A percentile compares a stretch with the other conserved stretches of the same genome.
These are phyloP conservation scores for Amblyjoppa fuscipennis DNA, from an alignment of 2,888 invertebrate genomes.

Conservation along the genomic window DNA sequence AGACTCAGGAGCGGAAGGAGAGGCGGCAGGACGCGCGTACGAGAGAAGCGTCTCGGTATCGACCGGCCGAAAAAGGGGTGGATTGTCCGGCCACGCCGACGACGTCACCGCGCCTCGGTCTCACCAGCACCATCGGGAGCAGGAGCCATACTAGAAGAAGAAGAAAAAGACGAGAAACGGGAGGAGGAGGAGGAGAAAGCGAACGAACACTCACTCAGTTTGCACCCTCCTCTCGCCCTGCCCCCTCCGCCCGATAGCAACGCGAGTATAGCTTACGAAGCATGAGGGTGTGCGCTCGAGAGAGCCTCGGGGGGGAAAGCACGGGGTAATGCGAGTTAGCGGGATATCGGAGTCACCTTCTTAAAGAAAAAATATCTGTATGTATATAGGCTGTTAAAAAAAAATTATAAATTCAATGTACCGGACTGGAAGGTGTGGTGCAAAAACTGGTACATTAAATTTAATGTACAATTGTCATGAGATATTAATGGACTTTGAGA, in stretches of 20 bases:
- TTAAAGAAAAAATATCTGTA: too few species aligned
- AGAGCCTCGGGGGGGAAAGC: not conserved
- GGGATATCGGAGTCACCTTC: slow-evolving; percentile 4
- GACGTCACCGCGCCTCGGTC: slow-evolving; percentile 63
- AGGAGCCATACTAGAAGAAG: slow-evolving; percentile 30
- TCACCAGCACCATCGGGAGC: slow-evolving; percentile 50
- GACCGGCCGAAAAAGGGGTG: slow-evolving; percentile 83
- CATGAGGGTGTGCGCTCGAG: not conserved
- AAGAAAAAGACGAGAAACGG: slow-evolving; percentile 21
- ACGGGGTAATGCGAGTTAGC: slow-evolving; percentile 3
- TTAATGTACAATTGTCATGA: too few species aligned
- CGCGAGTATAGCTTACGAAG: slow-evolving; percentile 12
- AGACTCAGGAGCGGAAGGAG: slow-evolving; percentile 63
- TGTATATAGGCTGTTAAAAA: too few species aligned
- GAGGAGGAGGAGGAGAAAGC: slow-evolving; percentile 53
- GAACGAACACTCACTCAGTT: not conserved
- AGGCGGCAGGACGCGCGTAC: slow-evolving; percentile 77
- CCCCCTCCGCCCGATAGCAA: not conserved
- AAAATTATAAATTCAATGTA: too few species aligned
- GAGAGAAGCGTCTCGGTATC: slow-evolving; percentile 78
- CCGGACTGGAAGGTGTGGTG: too few species aligned
- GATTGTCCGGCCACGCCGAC: slow-evolving; percentile 79
- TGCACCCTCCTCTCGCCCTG: slow-evolving; percentile 6
- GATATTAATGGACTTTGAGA: too few species aligned
- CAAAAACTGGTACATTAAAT: too few species aligned